phyloP scores from a whole-genome alignment of 2,797 vertebrate species.

The Sylvia borin region DNA sequence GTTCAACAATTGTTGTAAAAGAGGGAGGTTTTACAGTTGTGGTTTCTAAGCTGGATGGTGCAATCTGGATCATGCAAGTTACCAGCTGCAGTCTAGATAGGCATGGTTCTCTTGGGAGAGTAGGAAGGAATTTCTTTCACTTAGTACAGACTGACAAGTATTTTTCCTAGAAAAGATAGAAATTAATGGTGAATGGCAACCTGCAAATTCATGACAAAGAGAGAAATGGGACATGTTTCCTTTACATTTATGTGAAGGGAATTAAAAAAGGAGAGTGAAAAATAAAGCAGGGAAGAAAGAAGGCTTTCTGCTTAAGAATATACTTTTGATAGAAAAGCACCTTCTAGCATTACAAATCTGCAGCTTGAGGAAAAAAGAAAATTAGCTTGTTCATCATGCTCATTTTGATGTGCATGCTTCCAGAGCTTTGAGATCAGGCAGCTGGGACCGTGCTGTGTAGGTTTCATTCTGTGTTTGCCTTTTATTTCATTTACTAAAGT shows the following conservation, averaged over 20 bases:
- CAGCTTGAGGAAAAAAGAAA: not conserved
- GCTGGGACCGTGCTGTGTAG: not conserved
- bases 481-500: constrained; percentile 48
- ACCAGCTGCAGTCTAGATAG: not conserved
- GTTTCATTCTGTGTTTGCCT: constrained; percentile 16
- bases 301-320: not conserved
- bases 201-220: not conserved
- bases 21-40: not conserved
- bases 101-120: not conserved
- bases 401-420: not conserved
- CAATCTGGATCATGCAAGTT: not conserved
- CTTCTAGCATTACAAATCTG: not conserved
- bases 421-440: constrained; percentile 28
- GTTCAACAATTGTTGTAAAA: not conserved
- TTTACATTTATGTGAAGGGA: not conserved
- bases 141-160: not conserved
- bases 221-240: not conserved
- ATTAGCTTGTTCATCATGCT: not conserved
- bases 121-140: constrained; percentile 1
- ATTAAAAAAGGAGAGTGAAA: not conserved
- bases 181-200: not conserved
- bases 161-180: not conserved
- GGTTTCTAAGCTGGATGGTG: not conserved
- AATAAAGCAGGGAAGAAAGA: not conserved
- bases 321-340: not conserved